Evolutionary conservation across 2,888 invertebrate genomes (phyloP).

Genomic region (Aporophyla nigra): DNA sequence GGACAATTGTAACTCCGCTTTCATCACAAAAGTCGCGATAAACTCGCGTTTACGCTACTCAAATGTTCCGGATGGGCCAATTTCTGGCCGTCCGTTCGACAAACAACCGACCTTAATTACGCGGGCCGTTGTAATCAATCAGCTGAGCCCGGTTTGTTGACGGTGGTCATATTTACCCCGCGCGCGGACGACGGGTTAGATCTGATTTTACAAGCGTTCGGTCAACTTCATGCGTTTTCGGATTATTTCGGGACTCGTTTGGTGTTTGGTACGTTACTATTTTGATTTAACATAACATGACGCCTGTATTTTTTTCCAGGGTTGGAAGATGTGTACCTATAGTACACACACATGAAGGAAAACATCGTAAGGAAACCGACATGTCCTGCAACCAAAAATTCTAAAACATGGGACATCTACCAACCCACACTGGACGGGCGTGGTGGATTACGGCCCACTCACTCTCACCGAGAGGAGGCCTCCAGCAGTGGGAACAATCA

Average conservation of each 20-base stretch:
- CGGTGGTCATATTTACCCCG: conserved; percentile 67
- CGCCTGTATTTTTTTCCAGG: too few relatives aligned
- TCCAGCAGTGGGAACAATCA: too few relatives aligned
- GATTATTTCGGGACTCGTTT: conserved; percentile 22
- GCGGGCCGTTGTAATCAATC: conserved; percentile 74
- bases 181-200: conserved; percentile 63
- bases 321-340: too few relatives aligned
- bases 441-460: too few relatives aligned
- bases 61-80: conserved; percentile 61
- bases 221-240: conserved; percentile 48
- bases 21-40: conserved; percentile 49
- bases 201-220: conserved; percentile 57
- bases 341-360: too few relatives aligned
- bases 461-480: too few relatives aligned
- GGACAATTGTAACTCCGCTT: conserved; percentile 26
- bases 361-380: too few relatives aligned
- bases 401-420: too few relatives aligned
- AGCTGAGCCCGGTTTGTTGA: conserved; percentile 68
- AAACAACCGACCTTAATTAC: conserved; percentile 77
- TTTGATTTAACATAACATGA: neutral
- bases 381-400: too few relatives aligned
- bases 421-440: too few relatives aligned
- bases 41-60: conserved; percentile 54
- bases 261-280: neutral
- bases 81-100: conserved; percentile 63